Evolutionary conservation across 2,797 vertebrate species (phyloP).

Genomic region (Sphenodon punctatus): DNA sequence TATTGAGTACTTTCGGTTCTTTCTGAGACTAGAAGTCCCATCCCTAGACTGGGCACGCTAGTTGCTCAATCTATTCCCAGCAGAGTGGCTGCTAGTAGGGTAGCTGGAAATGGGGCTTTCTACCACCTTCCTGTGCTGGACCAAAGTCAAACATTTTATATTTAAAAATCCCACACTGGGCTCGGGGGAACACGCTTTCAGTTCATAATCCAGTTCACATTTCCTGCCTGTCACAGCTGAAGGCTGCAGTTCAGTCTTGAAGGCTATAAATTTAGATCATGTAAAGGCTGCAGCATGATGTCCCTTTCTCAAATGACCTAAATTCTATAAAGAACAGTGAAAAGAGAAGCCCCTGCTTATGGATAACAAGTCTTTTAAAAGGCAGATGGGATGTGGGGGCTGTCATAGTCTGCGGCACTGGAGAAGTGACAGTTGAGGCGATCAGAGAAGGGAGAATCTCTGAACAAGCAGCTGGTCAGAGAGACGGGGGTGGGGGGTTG

Average conservation of each 20-base stretch:
- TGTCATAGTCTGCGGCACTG: slow-evolving; percentile 32
- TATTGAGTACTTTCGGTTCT: no score
- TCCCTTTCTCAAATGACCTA: not conserved
- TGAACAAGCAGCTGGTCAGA: slow-evolving; percentile 60
- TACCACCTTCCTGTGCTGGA: not conserved
- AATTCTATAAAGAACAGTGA: slow-evolving; percentile 14
- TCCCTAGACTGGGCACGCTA: not conserved
- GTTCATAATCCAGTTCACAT: not conserved
- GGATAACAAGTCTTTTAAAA: slow-evolving; percentile 34
- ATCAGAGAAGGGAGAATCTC: slow-evolving; percentile 51
- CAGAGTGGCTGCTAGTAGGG: not conserved
- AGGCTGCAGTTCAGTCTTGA: not conserved
- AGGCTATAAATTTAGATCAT: not conserved
- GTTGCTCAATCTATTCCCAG: not conserved
- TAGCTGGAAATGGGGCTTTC: not conserved
- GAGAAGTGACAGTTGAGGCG: slow-evolving; percentile 45
- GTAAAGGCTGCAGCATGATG: not conserved
- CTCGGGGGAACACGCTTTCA: not conserved
- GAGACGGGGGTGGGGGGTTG: not conserved
- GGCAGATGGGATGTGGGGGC: slow-evolving; percentile 56
- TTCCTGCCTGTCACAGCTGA: not conserved
- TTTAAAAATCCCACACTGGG: not conserved
- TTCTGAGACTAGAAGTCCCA: no score
- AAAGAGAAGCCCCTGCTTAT: slow-evolving; percentile 22
- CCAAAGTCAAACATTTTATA: not conserved